Evolutionary conservation across 1,140 invertebrate species (phyloP).

Genomic region (Aphaenogaster ashmeadi): DNA sequence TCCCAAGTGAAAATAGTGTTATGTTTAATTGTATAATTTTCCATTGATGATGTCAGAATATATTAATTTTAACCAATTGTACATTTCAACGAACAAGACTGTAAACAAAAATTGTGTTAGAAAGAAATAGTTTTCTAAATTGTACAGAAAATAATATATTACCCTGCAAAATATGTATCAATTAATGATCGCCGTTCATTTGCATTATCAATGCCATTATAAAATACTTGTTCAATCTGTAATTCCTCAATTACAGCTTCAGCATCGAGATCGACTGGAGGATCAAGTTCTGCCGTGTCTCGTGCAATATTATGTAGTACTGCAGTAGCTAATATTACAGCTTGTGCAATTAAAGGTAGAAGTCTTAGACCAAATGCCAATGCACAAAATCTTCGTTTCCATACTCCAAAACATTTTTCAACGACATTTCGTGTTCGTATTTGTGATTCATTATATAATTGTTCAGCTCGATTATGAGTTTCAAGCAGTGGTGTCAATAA

Average conservation of each 20-base stretch:
- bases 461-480: not conserved
- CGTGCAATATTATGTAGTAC: constrained; percentile 18
- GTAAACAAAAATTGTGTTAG: constrained; percentile 12
- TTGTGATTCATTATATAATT: constrained; percentile 27
- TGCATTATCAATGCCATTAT: constrained; percentile 11
- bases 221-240: not conserved
- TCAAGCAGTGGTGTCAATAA: constrained; percentile 8
- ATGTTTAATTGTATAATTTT: too few relatives aligned
- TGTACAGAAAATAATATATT: constrained; percentile 1
- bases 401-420: constrained; percentile 1
- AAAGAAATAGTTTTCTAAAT: not conserved
- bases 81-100: not conserved
- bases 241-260: constrained; percentile 19
- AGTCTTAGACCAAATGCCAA: not conserved
- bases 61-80: not conserved
- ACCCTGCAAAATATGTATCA: constrained; percentile 16
- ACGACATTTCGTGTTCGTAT: constrained; percentile 13
- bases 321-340: constrained; percentile 12
- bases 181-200: not conserved
- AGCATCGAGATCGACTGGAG: not conserved
- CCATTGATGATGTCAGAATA: too few relatives aligned
- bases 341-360: not conserved
- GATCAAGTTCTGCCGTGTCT: not conserved
- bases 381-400: constrained; percentile 10
- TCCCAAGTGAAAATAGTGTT: too few relatives aligned